These are phyloP conservation scores for Vicugna pacos DNA, from an alignment of 2,113 vertebrate genomes.

Conservation along the genomic window DNA sequence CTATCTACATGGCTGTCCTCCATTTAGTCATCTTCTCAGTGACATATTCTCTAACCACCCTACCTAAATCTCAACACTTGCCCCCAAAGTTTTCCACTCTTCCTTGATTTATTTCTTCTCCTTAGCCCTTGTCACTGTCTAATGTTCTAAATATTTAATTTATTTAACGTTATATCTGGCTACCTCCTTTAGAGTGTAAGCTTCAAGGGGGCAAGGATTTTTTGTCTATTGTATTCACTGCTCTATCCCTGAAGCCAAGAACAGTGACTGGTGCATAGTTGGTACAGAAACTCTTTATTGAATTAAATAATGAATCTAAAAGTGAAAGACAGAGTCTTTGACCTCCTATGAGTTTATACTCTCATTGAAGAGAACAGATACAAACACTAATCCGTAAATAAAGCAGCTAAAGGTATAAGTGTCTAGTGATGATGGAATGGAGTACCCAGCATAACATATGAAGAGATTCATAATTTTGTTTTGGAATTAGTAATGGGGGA, in stretches of 20 bases:
- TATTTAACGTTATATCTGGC: not conserved
- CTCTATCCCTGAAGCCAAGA: not conserved
- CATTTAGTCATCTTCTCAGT: not conserved
- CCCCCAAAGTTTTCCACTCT: not conserved
- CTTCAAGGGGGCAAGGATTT: not conserved
- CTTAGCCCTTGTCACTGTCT: not conserved
- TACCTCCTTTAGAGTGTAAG: not conserved
- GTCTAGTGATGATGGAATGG: not conserved
- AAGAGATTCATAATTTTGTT: not conserved
- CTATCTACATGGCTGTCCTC: not conserved
- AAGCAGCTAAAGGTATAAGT: not conserved
- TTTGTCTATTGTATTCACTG: not conserved
- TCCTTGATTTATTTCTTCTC: not conserved
- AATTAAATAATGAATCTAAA: not conserved
- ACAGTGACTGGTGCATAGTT: not conserved
- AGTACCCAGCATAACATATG: not conserved
- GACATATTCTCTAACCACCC: not conserved
- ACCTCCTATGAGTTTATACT: not conserved
- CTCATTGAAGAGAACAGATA: not conserved
- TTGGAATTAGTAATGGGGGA: not conserved
- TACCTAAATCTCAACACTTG: not conserved
- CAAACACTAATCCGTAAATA: not conserved
- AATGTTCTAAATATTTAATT: not conserved
- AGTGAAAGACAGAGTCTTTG: not conserved
- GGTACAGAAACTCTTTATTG: not conserved